Evolutionary conservation across 2,888 invertebrate genomes (phyloP).

Genomic region (Nycteola revayana): DNA sequence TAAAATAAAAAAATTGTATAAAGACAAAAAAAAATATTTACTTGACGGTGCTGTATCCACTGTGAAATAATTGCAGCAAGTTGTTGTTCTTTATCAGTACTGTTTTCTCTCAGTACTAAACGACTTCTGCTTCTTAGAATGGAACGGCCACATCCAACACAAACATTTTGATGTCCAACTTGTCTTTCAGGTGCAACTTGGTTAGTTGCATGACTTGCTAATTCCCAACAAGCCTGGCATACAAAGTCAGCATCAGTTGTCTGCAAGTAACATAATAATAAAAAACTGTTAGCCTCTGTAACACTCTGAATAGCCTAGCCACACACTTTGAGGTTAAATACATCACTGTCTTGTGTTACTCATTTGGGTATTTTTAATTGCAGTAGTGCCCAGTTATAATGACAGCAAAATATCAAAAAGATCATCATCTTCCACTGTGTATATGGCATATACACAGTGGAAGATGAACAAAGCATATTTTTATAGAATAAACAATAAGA

Average conservation of each 20-base stretch:
- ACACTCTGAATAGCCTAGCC: neutral
- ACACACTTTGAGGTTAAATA: too few relatives aligned
- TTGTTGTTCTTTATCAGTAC: slow-evolving; percentile 7
- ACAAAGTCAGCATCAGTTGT: slow-evolving; percentile 5
- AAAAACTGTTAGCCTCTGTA: slow-evolving; percentile 4
- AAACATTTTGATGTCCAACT: slow-evolving; percentile 8
- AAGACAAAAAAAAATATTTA: neutral
- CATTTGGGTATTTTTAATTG: neutral
- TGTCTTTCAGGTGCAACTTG: slow-evolving; percentile 6
- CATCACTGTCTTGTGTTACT: too few relatives aligned
- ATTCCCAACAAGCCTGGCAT: slow-evolving; percentile 6
- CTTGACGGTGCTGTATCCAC: slow-evolving; percentile 3
- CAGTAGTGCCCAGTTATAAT: slow-evolving; percentile 1
- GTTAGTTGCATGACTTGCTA: slow-evolving; percentile 6
- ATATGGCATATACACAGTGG: too few relatives aligned
- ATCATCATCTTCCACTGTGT: too few relatives aligned
- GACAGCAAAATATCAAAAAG: neutral
- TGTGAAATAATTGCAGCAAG: slow-evolving; percentile 5
- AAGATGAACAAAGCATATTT: too few relatives aligned
- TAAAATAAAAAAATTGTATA: too few relatives aligned
- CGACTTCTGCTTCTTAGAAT: slow-evolving; percentile 4
- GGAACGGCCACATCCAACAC: slow-evolving; percentile 5
- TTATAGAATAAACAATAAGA: too few relatives aligned
- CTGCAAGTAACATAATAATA: slow-evolving; percentile 6
- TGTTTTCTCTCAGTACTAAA: slow-evolving; percentile 3